These are phyloP conservation scores for Cebuella pygmaea DNA, from an alignment of 2,797 vertebrate genomes.

Conservation along the genomic window DNA sequence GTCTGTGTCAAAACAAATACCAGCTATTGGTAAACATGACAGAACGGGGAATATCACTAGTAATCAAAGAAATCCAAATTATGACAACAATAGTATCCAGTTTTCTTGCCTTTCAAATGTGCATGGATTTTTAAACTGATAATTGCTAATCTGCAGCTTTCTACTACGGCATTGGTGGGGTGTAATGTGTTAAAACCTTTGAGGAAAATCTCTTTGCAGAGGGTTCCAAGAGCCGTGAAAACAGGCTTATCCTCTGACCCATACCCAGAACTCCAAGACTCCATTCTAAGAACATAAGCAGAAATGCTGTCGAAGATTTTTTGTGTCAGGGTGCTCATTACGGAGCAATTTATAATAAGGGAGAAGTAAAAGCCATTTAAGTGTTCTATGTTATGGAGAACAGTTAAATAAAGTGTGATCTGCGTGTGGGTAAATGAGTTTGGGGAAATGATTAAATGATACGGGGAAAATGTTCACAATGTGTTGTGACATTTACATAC, in stretches of 20 bases:
- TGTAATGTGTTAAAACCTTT: neutral
- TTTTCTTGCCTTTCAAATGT: constrained; percentile 8
- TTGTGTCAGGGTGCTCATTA: neutral
- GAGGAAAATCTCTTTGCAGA: neutral
- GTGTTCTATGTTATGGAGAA: neutral
- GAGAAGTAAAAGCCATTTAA: neutral
- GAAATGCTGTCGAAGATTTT: neutral
- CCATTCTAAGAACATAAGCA: neutral
- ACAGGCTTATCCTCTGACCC: neutral
- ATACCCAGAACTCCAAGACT: neutral
- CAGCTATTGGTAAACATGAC: neutral
- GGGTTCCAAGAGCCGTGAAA: neutral
- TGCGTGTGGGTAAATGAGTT: neutral
- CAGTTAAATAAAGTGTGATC: neutral
- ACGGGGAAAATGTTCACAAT: neutral
- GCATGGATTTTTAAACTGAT: neutral
- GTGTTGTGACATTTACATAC: neutral
- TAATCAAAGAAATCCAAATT: neutral
- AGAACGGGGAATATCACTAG: neutral
- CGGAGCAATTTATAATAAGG: neutral
- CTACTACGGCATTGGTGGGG: neutral
- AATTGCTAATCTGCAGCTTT: neutral
- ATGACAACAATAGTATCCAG: neutral
- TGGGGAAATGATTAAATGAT: neutral
- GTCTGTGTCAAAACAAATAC: constrained; percentile 30